A percentile compares a stretch with the other conserved stretches of the same genome.
These are phyloP conservation scores for Sinentomon sp. DNA, from an alignment of 2,888 invertebrate species.

Conservation along the genomic window DNA sequence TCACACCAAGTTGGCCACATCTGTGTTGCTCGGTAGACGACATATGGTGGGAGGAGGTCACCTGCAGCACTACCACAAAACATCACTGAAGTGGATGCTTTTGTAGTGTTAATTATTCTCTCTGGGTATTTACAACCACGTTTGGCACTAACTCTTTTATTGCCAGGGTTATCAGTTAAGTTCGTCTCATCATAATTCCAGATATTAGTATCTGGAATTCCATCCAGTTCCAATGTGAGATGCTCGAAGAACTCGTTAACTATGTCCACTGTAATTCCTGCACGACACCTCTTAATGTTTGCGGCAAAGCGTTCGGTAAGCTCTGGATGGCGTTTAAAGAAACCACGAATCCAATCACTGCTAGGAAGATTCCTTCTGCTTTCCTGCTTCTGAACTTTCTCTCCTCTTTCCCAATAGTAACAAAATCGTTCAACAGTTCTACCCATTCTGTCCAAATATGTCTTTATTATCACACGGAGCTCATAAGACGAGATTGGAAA, in stretches of 20 bases:
- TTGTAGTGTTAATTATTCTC: conserved; percentile 17
- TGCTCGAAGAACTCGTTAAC: conserved; percentile 3
- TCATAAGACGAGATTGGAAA: no score
- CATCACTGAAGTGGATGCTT: conserved; percentile 19
- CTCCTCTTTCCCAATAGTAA: conserved; percentile 13
- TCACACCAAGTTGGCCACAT: conserved; percentile 17
- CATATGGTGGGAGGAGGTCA: conserved; percentile 19
- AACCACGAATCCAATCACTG: conserved; percentile 15
- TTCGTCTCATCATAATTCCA: conserved; percentile 21
- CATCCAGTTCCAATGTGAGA: background rate
- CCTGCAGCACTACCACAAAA: conserved; percentile 19
- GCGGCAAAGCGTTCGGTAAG: background rate
- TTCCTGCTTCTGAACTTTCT: no score
- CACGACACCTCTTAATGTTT: conserved; percentile 7
- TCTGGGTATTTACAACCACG: conserved; percentile 19
- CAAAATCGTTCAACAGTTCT: conserved; percentile 12
- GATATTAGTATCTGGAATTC: no score
- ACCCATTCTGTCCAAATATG: conserved; percentile 14
- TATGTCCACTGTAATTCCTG: background rate
- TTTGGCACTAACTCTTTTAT: conserved; percentile 15
- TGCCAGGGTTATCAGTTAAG: conserved; percentile 19
- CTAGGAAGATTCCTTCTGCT: no score
- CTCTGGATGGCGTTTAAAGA: conserved; percentile 5
- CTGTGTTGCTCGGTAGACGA: conserved; percentile 18
- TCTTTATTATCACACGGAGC: conserved; percentile 14